Evolutionary conservation across 2,888 invertebrate species (phyloP).

Genomic region (Hyppa rectilinea): DNA sequence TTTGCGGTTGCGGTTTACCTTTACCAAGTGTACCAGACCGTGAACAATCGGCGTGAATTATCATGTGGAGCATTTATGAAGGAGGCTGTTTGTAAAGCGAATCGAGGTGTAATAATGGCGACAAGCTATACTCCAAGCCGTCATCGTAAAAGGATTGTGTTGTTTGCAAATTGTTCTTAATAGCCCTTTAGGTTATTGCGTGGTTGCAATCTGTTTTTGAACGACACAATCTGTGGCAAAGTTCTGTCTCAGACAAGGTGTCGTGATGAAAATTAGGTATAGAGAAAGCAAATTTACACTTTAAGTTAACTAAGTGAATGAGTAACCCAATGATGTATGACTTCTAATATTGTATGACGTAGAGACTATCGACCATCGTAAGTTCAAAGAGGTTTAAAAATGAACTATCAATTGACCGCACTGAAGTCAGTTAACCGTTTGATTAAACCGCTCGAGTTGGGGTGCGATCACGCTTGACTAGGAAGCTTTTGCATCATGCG

Average conservation of each 20-base stretch:
- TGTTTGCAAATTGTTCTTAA: slow-evolving; percentile 82
- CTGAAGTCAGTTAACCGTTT: slow-evolving; percentile 80
- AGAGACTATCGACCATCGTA: slow-evolving; percentile 63
- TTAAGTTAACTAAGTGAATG: slow-evolving; percentile 5
- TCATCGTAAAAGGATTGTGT: slow-evolving; percentile 81
- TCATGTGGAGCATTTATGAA: slow-evolving; percentile 87
- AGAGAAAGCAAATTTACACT: slow-evolving; percentile 5
- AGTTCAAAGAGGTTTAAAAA: slow-evolving; percentile 73
- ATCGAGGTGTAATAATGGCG: slow-evolving; percentile 82
- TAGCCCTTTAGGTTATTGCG: slow-evolving; percentile 69
- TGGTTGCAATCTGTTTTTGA: slow-evolving; percentile 69
- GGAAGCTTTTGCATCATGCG: slow-evolving; percentile 81
- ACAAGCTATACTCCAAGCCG: slow-evolving; percentile 74
- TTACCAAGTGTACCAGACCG: slow-evolving; percentile 87
- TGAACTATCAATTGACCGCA: slow-evolving; percentile 82
- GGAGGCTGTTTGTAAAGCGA: slow-evolving; percentile 86
- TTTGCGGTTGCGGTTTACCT: slow-evolving; percentile 89
- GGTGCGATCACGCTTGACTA: slow-evolving; percentile 80
- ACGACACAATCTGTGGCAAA: slow-evolving; percentile 56
- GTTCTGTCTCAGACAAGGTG: slow-evolving; percentile 29
- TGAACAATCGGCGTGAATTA: slow-evolving; percentile 89
- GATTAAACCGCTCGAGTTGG: slow-evolving; percentile 73
- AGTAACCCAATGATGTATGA: slow-evolving; percentile 20
- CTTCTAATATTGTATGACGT: slow-evolving; percentile 38
- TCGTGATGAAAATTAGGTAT: slow-evolving; percentile 3